A percentile compares a stretch with the other conserved stretches of the same genome.
Evolutionary conservation across 2,113 vertebrate species (phyloP).

Genomic region (Ctenodactylus gundi): DNA sequence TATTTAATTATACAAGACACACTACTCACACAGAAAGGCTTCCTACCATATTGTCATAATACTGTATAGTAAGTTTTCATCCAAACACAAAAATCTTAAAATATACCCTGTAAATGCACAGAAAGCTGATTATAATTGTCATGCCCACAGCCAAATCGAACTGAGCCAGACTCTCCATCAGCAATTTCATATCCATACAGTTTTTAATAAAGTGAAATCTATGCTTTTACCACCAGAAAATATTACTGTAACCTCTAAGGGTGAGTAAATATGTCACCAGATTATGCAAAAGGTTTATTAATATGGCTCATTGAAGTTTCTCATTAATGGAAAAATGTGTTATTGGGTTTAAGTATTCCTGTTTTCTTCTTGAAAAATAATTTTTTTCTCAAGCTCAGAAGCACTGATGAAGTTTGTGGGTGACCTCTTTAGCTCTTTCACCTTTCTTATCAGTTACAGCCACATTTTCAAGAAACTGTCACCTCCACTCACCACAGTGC

Average conservation of each 20-base stretch:
- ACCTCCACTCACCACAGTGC: not conserved
- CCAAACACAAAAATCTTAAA: slow-evolving; percentile 23
- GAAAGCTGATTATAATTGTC: not conserved
- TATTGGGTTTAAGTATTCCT: not conserved
- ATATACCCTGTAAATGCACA: slow-evolving; percentile 41
- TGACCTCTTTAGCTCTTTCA: not conserved
- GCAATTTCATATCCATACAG: slow-evolving; percentile 34
- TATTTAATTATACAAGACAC: slow-evolving; percentile 35
- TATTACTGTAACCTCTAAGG: slow-evolving; percentile 42
- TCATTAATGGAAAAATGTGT: slow-evolving; percentile 39
- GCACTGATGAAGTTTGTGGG: not conserved
- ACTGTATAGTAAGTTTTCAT: not conserved
- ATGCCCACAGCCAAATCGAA: slow-evolving; percentile 41
- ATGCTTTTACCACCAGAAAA: slow-evolving; percentile 27
- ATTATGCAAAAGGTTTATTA: slow-evolving; percentile 44
- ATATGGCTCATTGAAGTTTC: not conserved
- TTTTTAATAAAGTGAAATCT: slow-evolving; percentile 65
- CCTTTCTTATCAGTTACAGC: slow-evolving; percentile 8
- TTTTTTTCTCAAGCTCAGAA: slow-evolving; percentile 8
- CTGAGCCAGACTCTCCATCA: not conserved
- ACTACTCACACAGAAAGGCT: slow-evolving; percentile 5
- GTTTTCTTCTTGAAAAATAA: not conserved
- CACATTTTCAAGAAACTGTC: slow-evolving; percentile 30
- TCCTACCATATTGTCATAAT: not conserved
- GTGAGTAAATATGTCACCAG: not conserved